Conservation (phyloP, 2,797 vertebrate genomes). For the Echiichthys vipera region DNA sequence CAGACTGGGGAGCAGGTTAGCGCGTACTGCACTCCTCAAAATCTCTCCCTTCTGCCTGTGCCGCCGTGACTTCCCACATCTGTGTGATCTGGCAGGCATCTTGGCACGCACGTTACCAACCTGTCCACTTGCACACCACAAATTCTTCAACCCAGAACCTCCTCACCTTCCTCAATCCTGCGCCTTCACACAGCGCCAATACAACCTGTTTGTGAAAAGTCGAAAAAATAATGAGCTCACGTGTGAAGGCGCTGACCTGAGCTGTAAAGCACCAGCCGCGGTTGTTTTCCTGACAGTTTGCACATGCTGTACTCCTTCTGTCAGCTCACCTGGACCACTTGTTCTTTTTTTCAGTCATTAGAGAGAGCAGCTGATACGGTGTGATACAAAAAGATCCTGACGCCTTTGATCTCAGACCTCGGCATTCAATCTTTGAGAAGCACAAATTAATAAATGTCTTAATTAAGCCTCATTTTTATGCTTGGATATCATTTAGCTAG, state of each 20-base stretch:
- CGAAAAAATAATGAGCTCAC: background rate
- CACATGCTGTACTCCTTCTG: background rate
- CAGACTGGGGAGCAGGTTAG: background rate
- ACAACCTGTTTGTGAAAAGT: background rate
- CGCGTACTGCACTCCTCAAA: background rate
- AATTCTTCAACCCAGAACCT: slow-evolving; percentile 30
- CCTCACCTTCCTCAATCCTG: background rate
- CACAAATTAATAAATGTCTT: too few relatives aligned
- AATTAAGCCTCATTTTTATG: background rate
- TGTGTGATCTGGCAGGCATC: slow-evolving; percentile 59
- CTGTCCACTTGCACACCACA: slow-evolving; percentile 34
- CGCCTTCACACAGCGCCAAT: background rate
- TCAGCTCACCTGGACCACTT: background rate
- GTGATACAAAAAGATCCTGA: too few relatives aligned
- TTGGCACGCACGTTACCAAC: slow-evolving; percentile 44
- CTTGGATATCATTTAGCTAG: background rate
- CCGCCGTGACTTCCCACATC: slow-evolving; percentile 53
- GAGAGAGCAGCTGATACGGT: background rate
- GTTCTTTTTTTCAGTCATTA: background rate
- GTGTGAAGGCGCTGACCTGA: background rate
- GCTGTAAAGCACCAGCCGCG: background rate
- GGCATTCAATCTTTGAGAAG: background rate
- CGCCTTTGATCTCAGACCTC: background rate
- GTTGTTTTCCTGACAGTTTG: background rate
- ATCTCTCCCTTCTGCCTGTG: slow-evolving; percentile 32